Conservation (phyloP, 2,797 vertebrate genomes). For the Chaetophractus vellerosus region DNA sequence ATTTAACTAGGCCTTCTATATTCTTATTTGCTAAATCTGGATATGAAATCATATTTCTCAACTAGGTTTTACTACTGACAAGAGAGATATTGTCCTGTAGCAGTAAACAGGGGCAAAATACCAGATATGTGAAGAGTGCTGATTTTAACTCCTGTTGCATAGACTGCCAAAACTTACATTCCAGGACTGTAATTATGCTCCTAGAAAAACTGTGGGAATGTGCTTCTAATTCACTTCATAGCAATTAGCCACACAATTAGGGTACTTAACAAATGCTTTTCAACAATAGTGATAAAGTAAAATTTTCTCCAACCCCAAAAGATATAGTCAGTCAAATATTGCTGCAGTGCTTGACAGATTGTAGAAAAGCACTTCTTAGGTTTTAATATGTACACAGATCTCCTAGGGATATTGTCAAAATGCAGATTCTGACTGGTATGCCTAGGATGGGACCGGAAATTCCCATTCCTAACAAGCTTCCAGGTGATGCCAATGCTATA, state of each 20-base stretch:
- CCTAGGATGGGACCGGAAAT: not conserved
- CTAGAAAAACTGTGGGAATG: not conserved
- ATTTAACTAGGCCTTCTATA: not conserved
- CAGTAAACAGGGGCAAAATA: not conserved
- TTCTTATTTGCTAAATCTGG: slow-evolving; percentile 43
- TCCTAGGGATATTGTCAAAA: not conserved
- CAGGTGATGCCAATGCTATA: not conserved
- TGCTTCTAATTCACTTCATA: slow-evolving; percentile 23
- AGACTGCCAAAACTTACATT: not conserved
- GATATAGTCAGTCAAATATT: not conserved
- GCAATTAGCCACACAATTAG: not conserved
- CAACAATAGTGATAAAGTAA: not conserved
- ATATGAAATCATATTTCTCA: slow-evolving; percentile 29
- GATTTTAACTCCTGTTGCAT: not conserved
- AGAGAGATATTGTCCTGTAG: not conserved
- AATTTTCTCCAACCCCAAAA: not conserved
- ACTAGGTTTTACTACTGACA: slow-evolving; percentile 7
- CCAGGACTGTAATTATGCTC: not conserved
- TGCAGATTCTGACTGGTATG: not conserved
- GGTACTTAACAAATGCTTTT: not conserved
- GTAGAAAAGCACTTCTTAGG: not conserved
- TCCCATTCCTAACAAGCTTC: slow-evolving; percentile 1
- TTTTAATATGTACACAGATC: not conserved
- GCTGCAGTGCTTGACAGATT: not conserved
- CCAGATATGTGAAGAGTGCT: not conserved